phyloP scores from a whole-genome alignment of 2,113 vertebrate genomes.

The Oreocharis arfaki region DNA sequence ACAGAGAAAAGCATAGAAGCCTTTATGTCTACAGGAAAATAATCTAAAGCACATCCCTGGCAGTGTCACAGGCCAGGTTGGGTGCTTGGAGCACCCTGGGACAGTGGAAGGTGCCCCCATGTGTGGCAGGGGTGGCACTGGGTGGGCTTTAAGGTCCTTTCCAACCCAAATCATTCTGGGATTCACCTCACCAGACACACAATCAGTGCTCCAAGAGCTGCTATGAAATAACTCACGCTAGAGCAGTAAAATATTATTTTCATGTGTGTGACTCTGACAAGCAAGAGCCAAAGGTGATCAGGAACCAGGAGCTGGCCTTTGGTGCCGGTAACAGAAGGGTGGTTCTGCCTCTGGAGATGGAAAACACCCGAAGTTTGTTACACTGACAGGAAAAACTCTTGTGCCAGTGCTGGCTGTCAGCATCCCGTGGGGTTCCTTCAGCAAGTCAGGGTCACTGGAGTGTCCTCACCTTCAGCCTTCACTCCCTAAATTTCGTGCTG shows the following conservation, averaged over 20 bases:
- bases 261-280: background rate
- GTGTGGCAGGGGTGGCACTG: background rate
- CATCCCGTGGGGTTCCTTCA: accelerated
- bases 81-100: background rate
- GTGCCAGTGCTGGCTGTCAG: background rate
- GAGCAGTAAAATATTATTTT: background rate
- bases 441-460: background rate
- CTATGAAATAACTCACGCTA: background rate
- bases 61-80: accelerated
- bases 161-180: background rate
- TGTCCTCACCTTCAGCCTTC: background rate
- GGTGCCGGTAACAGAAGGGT: background rate
- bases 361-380: background rate
- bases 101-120: background rate
- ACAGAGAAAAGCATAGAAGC: background rate
- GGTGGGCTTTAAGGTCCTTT: accelerated
- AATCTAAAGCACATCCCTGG: background rate
- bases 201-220: background rate
- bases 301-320: background rate
- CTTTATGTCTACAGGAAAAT: background rate
- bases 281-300: background rate
- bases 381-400: too few relatives aligned
- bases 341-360: background rate
- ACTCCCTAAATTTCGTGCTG: background rate
- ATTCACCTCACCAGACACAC: background rate